A percentile compares a stretch with the other conserved stretches of the same genome.
Evolutionary conservation across 2,113 vertebrate genomes (phyloP).

Genomic region (Erinaceus europaeus): DNA sequence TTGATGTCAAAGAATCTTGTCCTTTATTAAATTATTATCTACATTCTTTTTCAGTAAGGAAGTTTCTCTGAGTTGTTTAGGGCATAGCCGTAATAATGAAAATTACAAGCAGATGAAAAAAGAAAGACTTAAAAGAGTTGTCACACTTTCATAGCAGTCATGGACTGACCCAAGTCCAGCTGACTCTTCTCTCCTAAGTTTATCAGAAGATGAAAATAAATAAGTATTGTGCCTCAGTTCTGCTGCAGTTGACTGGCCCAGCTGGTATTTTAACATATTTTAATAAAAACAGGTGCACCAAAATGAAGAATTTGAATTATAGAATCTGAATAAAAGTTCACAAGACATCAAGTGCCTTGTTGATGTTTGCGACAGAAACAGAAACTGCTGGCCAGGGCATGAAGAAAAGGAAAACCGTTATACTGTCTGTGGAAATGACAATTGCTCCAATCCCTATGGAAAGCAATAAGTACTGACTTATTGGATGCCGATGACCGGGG

Average conservation of each 20-base stretch:
- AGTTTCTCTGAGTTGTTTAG: neutral
- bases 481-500: too few relatives aligned
- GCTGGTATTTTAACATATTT: neutral
- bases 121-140: neutral
- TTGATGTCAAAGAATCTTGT: constrained; percentile 36
- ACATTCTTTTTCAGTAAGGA: neutral
- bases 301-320: neutral
- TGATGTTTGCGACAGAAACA: too few relatives aligned
- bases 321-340: neutral
- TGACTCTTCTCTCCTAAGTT: neutral
- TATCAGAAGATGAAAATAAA: neutral
- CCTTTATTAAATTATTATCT: neutral
- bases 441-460: too few relatives aligned
- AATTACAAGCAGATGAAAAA: constrained; percentile 35
- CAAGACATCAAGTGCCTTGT: neutral
- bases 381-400: too few relatives aligned
- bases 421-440: too few relatives aligned
- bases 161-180: neutral
- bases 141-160: constrained; percentile 10
- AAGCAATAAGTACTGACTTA: too few relatives aligned
- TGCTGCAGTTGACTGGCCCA: neutral
- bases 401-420: too few relatives aligned
- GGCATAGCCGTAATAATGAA: neutral
- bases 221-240: neutral
- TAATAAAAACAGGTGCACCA: neutral